Percentiles rank a stretch among this genome's conserved stretches.
phyloP scores from a whole-genome alignment of 1,140 invertebrate genomes.

The Pseudomyrmex sp. region DNA sequence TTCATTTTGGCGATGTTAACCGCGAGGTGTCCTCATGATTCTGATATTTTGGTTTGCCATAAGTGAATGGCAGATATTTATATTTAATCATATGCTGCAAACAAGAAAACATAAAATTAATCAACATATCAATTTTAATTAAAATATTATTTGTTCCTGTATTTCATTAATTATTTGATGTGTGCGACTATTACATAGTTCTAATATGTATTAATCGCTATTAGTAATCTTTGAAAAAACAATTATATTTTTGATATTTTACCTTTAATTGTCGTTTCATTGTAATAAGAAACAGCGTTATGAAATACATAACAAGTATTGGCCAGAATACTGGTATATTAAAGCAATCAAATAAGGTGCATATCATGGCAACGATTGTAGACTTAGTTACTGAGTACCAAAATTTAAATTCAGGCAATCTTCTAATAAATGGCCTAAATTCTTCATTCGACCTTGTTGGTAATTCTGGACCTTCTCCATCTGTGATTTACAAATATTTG shows the following conservation, averaged over 20 bases:
- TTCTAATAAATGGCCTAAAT: conserved; percentile 98
- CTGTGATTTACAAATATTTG: conserved; percentile 75
- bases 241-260: conserved; percentile 74
- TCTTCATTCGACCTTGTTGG: conserved; percentile 98
- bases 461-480: conserved; percentile 95
- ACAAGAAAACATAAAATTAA: conserved; percentile 68
- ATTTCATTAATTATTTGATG: too few relatives aligned
- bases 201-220: not conserved
- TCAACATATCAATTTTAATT: not conserved
- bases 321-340: conserved; percentile 99
- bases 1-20: conserved; percentile 83
- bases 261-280: conserved; percentile 99
- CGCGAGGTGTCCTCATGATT: conserved; percentile 87
- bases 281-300: conserved; percentile 98
- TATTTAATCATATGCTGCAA: conserved; percentile 99
- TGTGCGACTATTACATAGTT: too few relatives aligned
- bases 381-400: conserved; percentile 99
- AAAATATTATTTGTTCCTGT: not conserved
- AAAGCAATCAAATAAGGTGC: conserved; percentile 99
- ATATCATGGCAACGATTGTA: conserved; percentile 95
- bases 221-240: not conserved
- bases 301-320: conserved; percentile 99
- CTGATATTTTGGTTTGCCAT: conserved; percentile 98
- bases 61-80: conserved; percentile 98
- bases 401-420: conserved; percentile 99